These are phyloP conservation scores for Pterophyllum scalare DNA, from an alignment of 2,113 vertebrate species.

Conservation along the genomic window DNA sequence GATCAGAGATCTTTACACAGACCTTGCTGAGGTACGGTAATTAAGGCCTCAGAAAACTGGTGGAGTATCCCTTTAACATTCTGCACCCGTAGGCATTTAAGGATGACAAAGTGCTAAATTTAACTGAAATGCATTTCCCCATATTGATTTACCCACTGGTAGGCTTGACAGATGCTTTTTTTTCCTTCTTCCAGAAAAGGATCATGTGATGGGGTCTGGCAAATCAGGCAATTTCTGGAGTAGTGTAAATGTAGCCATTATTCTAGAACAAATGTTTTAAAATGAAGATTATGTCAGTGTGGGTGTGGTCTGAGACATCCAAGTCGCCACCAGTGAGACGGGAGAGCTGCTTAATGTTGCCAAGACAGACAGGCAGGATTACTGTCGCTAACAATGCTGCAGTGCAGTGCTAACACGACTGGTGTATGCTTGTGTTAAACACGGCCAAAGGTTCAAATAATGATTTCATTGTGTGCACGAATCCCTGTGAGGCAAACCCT, in stretches of 20 bases:
- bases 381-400: background rate
- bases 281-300: background rate
- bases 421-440: background rate
- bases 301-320: background rate
- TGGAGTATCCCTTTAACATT: background rate
- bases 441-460: background rate
- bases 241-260: background rate
- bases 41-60: background rate
- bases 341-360: background rate
- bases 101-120: background rate
- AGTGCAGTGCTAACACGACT: background rate
- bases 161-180: background rate
- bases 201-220: background rate
- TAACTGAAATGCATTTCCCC: background rate
- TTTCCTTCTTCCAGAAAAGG: background rate
- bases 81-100: background rate
- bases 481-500: background rate
- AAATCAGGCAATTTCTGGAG: background rate
- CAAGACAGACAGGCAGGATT: background rate
- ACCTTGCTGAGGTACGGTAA: background rate
- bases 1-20: background rate
- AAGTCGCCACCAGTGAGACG: background rate
- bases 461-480: background rate
- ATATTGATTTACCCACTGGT: too few relatives aligned
- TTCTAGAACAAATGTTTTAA: background rate